Percentiles rank a stretch among this genome's conserved stretches.
These are phyloP conservation scores for Arrhamphus sclerolepis DNA, from an alignment of 2,797 vertebrate species.

Conservation along the genomic window DNA sequence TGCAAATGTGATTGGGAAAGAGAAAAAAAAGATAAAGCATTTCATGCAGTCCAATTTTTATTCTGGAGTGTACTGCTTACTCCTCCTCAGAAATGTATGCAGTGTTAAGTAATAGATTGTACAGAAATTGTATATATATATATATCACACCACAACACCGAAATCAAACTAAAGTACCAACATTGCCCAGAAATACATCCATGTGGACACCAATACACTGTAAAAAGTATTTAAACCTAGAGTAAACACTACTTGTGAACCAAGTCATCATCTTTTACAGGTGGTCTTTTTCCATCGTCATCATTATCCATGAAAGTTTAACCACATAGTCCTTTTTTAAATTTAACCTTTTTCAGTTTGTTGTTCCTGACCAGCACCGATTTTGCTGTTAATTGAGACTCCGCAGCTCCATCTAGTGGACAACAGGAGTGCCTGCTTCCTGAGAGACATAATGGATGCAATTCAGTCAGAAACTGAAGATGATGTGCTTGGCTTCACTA, in stretches of 20 bases:
- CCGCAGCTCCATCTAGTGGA: conserved; percentile 70
- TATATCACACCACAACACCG: conserved; percentile 14
- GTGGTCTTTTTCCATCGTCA: conserved; percentile 4
- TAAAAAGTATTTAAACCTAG: conserved; percentile 2
- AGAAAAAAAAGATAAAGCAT: conserved; percentile 12
- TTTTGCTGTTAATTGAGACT: conserved; percentile 17
- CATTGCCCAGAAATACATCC: conserved; percentile 41
- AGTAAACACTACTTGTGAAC: neutral
- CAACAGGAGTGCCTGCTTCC: conserved; percentile 10
- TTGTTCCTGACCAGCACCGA: no score
- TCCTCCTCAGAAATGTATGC: conserved; percentile 13
- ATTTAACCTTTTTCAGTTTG: neutral
- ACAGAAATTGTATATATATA: conserved; percentile 34
- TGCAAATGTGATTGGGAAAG: conserved; percentile 6
- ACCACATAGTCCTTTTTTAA: conserved; percentile 2
- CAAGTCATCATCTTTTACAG: conserved; percentile 9
- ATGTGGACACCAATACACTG: conserved; percentile 23
- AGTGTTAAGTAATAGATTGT: conserved; percentile 17
- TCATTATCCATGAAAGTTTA: conserved; percentile 6
- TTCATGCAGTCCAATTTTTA: neutral
- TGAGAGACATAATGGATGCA: neutral
- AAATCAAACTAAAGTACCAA: conserved; percentile 7
- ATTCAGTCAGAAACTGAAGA: conserved; percentile 20
- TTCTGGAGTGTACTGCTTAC: neutral
- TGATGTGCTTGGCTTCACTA: conserved; percentile 34